These are phyloP conservation scores for Apotomis capreana DNA, from an alignment of 2,888 invertebrate genomes.

Conservation along the genomic window DNA sequence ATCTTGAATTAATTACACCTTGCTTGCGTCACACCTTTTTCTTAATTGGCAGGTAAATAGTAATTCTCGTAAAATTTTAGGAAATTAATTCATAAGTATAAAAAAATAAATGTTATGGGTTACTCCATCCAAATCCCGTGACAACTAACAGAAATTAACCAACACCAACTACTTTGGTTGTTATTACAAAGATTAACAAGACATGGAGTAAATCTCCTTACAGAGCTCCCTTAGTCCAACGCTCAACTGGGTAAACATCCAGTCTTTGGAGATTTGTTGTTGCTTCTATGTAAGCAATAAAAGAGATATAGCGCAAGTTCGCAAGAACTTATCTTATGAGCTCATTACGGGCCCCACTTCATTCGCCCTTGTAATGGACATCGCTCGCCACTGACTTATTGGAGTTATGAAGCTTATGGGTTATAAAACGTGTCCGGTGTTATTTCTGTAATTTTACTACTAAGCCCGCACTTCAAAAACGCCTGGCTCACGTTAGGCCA, in stretches of 20 bases:
- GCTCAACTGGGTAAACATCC: slow-evolving; percentile 46
- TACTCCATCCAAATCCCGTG: too few relatives aligned
- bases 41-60: background rate
- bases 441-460: slow-evolving; percentile 38
- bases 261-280: slow-evolving; percentile 43
- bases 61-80: too few relatives aligned
- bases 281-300: slow-evolving; percentile 47
- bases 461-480: slow-evolving; percentile 28
- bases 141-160: slow-evolving; percentile 4
- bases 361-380: slow-evolving; percentile 47
- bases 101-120: background rate
- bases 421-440: slow-evolving; percentile 37
- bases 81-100: background rate
- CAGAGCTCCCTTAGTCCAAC: slow-evolving; percentile 41
- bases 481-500: slow-evolving; percentile 2
- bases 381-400: slow-evolving; percentile 38
- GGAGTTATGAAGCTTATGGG: slow-evolving; percentile 39
- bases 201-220: slow-evolving; percentile 29
- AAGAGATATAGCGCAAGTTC: slow-evolving; percentile 49
- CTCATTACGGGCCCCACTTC: slow-evolving; percentile 48
- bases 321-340: slow-evolving; percentile 46
- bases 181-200: slow-evolving; percentile 35
- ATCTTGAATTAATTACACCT: slow-evolving; percentile 45
- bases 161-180: slow-evolving; percentile 7
- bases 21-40: slow-evolving; percentile 33